Conservation (phyloP, 1,140 invertebrate species). For the Cherax destructor region DNA sequence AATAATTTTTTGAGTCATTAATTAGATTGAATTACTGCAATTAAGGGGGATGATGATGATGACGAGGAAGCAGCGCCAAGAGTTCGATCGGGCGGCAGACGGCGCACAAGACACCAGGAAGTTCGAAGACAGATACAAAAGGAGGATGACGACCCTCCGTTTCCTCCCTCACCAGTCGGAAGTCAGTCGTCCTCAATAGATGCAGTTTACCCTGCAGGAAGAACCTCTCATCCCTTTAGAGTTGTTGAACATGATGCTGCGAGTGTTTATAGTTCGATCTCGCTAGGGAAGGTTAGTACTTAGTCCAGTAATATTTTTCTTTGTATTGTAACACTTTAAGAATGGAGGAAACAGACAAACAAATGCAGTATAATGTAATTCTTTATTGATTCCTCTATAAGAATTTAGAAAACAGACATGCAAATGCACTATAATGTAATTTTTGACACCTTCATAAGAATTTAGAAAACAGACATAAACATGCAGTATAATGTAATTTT, state of each 20-base stretch:
- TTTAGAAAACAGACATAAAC: too few species aligned
- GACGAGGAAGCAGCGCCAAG: slow-evolving; percentile 43
- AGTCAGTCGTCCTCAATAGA: slow-evolving; percentile 86
- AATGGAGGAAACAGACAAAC: too few species aligned
- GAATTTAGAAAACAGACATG: too few species aligned
- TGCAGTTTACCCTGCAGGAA: slow-evolving; percentile 78
- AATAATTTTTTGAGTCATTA: too few species aligned
- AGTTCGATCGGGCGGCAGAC: slow-evolving; percentile 26
- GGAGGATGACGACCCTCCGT: slow-evolving; percentile 84
- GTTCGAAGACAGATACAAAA: slow-evolving; percentile 89
- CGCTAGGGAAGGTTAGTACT: slow-evolving; percentile 84
- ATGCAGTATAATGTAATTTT: too few species aligned
- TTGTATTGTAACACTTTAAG: too few species aligned
- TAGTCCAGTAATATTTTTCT: too few species aligned
- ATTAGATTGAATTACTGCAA: neutral
- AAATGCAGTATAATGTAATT: too few species aligned
- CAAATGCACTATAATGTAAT: too few species aligned
- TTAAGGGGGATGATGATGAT: slow-evolving; percentile 43
- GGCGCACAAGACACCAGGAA: slow-evolving; percentile 76
- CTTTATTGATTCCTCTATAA: too few species aligned
- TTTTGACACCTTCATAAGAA: too few species aligned
- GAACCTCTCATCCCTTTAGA: slow-evolving; percentile 85
- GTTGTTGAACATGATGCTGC: slow-evolving; percentile 91
- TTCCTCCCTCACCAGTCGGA: slow-evolving; percentile 84
- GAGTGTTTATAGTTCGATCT: slow-evolving; percentile 90